Base-by-base conservation (phyloP, 2,888 invertebrate genomes). In the Oscheius sp. region DNA sequence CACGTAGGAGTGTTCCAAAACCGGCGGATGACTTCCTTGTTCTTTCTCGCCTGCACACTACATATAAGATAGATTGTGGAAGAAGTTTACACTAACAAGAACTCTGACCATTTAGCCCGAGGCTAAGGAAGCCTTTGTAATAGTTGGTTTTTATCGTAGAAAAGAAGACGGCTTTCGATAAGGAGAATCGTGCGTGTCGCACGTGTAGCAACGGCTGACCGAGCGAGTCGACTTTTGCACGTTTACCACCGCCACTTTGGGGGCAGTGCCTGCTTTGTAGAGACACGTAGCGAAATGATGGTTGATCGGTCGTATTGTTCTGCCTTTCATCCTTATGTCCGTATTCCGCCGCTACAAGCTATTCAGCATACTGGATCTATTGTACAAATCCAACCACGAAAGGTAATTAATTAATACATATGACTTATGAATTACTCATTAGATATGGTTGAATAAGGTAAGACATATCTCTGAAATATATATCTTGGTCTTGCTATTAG, bases 151-250 rank as follows among this genome's bases (percentile, higher is more conserved):
- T 41, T 33, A 17, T 36, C 33, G 5, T 20, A 30, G 30, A 33
- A 28, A 54, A 30, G 5, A 12, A 33, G 33, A 30, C 41, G 41
- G 41, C 59, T 59, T 59, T 59, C 54, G 59, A 59, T 59, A 59
- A 59, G 59, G 59, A 26, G 26, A 44, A 44, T 59, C 59, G 59
- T 44, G 59, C 44, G 44, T 44, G 28, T 44, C 26, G 59, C 59
- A 59, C 59, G 59, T 44, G 59, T 59, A 44, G 59, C 44, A 24
- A 24, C 47, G 22, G 47, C 47, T 47, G 47, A 47, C 47, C 12
- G 36, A 54, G 54, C 54, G 54, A 32, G 12, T 59, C 59, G 59
- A 26, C n/a, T 59, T 59, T 59, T 24, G 59, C 59, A 59, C 59
- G 59, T 59, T 44, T 41, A 41, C 59, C 54, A 54, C 54, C n/a